phyloP scores from a whole-genome alignment of 2,113 vertebrate genomes.

The Rostratula benghalensis region DNA sequence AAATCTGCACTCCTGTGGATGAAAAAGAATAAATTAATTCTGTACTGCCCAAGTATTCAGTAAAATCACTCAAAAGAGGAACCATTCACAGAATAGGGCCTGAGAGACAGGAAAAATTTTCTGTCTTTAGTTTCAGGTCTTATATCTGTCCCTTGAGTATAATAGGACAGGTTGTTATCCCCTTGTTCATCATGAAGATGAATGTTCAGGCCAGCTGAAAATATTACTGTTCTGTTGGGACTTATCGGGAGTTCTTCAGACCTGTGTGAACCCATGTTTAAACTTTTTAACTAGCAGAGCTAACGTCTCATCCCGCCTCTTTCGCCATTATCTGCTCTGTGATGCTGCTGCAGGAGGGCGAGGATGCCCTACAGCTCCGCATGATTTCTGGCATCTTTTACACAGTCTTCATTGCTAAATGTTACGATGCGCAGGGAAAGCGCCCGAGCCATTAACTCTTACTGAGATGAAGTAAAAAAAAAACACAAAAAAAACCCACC shows the following conservation, averaged over 20 bases:
- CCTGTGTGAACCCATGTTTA: conserved; percentile 14
- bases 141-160: conserved; percentile 24
- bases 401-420: neutral
- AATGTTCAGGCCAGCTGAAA: conserved; percentile 57
- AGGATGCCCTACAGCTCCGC: neutral
- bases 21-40: neutral
- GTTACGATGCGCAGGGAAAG: neutral
- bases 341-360: neutral
- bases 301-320: neutral
- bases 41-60: conserved; percentile 35
- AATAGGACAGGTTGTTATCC: conserved; percentile 47
- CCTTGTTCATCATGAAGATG: conserved; percentile 53
- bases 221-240: conserved; percentile 43
- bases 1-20: neutral
- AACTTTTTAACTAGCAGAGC: conserved; percentile 32
- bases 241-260: neutral
- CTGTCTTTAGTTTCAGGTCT: conserved; percentile 33
- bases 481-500: neutral
- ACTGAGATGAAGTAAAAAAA: neutral
- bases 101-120: neutral
- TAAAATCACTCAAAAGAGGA: conserved; percentile 41
- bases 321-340: neutral
- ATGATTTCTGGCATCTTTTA: fast-evolving
- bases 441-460: neutral
- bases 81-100: neutral